Base-by-base conservation (phyloP, 2,113 vertebrate genomes). In the Saccopteryx bilineata region DNA sequence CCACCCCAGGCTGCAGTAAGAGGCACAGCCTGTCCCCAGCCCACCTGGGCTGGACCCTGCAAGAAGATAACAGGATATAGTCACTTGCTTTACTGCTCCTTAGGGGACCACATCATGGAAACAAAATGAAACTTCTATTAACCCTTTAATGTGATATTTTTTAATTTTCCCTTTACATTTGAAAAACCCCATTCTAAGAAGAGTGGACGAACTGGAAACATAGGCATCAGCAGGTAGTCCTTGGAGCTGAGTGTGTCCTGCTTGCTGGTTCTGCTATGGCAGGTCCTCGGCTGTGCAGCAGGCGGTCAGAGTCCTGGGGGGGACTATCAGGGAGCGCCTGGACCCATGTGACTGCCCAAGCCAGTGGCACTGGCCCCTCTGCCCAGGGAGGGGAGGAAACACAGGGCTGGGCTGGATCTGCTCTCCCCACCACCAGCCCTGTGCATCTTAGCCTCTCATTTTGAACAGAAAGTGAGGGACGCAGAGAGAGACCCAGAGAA, bases 281-380 rank as follows among this genome's bases (percentile, higher is more conserved):
- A 1, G 54, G 39, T 13, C 3, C 39, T 39, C 3, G 39, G 18
- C 26, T 10, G 39, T 1, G 24, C 14, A 39, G 39, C 39, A 39
- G 3, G 39, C 3, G 84, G 89, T 60, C 39, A 23, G 60, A n/a
- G n/a, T n/a, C n/a, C n/a, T n/a, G n/a, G n/a, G n/a, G n/a, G 21
- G 60, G 58, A 31, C 66, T 0, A 0, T 26, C 39, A 23, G 60
- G 50, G 2, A 48, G 21, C 21, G 0, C 12, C 11, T 14, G 9
- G 31, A 60, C 39, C 50, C 72, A 56, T 0, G 11, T 13, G 84
- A 21, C 58, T 74, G 69, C n/a, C 5, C 0, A 0, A 74, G 65
- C 31, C 9, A 4, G 69, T 26, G 33, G 24, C 58, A 0, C 17
- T 5, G 31, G 5, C n/a, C 61, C 1, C 28, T 33, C 23, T 58